Conservation (phyloP, 2,888 invertebrate species). For the Dastarcus helophoroides region DNA sequence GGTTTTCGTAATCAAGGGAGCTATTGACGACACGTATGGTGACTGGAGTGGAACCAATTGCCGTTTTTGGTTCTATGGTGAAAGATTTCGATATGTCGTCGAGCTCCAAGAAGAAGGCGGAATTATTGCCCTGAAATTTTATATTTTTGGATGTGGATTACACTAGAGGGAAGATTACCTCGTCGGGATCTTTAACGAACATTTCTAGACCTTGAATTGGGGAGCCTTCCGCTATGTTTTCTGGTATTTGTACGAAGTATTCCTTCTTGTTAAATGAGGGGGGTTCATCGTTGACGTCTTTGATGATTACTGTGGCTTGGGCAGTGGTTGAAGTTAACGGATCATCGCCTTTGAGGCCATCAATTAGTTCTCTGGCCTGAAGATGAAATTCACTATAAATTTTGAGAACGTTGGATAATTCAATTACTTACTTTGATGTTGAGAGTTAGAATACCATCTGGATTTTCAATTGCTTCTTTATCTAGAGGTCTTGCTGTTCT, state of each 20-base stretch:
- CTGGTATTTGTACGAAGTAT: slow-evolving; percentile 68
- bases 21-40: slow-evolving; percentile 71
- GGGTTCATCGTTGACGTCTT: slow-evolving; percentile 82
- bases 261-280: slow-evolving; percentile 74
- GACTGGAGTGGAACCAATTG: slow-evolving; percentile 70
- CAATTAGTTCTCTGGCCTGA: slow-evolving; percentile 66
- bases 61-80: slow-evolving; percentile 68
- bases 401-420: background rate
- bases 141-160: background rate
- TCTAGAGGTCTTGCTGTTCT: slow-evolving; percentile 76
- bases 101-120: slow-evolving; percentile 66
- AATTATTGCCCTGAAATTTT: slow-evolving; percentile 60
- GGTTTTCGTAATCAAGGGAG: slow-evolving; percentile 79
- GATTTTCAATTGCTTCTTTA: slow-evolving; percentile 68
- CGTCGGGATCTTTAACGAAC: slow-evolving; percentile 76
- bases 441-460: slow-evolving; percentile 66
- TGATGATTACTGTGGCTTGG: slow-evolving; percentile 70
- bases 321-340: slow-evolving; percentile 57
- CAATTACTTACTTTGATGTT: slow-evolving; percentile 50
- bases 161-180: slow-evolving; percentile 46
- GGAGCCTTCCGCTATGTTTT: slow-evolving; percentile 71
- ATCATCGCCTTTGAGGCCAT: slow-evolving; percentile 58
- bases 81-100: slow-evolving; percentile 74
- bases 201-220: slow-evolving; percentile 73
- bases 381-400: slow-evolving; percentile 7